A percentile compares a stretch with the other conserved stretches of the same genome.
Conservation (phyloP, 1,140 invertebrate species). For the Macrocentrus cingulum region DNA sequence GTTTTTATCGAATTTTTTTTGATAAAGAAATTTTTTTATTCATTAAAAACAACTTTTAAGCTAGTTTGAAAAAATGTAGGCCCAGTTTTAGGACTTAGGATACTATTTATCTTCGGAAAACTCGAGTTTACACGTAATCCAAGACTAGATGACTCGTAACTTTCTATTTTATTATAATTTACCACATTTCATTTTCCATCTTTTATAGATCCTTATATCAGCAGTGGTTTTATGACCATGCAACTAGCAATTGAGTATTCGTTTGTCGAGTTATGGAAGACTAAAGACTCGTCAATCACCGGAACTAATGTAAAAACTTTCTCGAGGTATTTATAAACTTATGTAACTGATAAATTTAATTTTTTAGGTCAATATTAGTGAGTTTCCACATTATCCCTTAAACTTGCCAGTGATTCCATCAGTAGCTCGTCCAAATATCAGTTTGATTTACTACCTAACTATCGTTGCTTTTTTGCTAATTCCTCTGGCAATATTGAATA, state of each 20-base stretch:
- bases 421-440: constrained; percentile 28
- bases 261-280: constrained; percentile 31
- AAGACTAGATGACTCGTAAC: no score
- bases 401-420: constrained; percentile 29
- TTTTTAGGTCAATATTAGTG: constrained; percentile 19
- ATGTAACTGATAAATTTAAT: neutral
- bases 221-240: constrained; percentile 33
- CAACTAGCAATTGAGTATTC: constrained; percentile 34
- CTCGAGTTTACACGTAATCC: no score
- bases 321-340: neutral
- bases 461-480: constrained; percentile 29
- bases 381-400: constrained; percentile 30
- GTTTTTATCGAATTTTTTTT: no score
- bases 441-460: constrained; percentile 34
- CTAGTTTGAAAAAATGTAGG: no score
- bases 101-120: no score
- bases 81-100: no score
- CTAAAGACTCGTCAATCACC: constrained; percentile 17
- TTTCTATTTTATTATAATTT: no score
- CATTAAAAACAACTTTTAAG: no score
- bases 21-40: no score
- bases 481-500: constrained; percentile 27
- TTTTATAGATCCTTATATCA: constrained; percentile 31
- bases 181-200: no score
- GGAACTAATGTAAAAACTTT: constrained; percentile 23